Percentiles rank a stretch among this genome's conserved stretches.
phyloP scores from a whole-genome alignment of 2,797 vertebrate genomes.

The Phyllotis vaccarum region DNA sequence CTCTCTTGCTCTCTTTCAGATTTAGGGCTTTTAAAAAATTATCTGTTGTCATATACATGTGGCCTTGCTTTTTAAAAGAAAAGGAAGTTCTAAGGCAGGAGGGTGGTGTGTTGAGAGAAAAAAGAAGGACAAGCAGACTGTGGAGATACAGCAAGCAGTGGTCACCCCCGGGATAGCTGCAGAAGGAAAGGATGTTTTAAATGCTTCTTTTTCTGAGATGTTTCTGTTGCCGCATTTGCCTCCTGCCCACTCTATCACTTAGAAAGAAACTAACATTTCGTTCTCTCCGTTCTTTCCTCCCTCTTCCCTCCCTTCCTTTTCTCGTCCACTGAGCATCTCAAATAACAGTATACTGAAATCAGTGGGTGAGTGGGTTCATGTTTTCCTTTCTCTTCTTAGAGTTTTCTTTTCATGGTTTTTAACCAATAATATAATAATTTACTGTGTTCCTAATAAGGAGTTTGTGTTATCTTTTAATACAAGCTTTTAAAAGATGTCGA shows the following conservation, averaged over 20 bases:
- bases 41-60: background rate
- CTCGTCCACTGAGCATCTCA: background rate
- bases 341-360: background rate
- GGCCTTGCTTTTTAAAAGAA: background rate
- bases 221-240: background rate
- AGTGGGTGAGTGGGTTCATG: background rate
- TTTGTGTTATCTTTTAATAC: background rate
- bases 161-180: background rate
- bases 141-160: background rate
- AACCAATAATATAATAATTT: constrained; percentile 15
- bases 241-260: background rate
- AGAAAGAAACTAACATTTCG: background rate
- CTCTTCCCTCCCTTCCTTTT: background rate
- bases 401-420: background rate
- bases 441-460: constrained; percentile 36
- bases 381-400: background rate
- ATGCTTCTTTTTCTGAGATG: background rate
- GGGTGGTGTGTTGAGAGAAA: background rate
- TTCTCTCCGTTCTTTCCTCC: background rate
- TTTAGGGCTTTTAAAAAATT: background rate
- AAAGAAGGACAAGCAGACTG: background rate
- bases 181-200: background rate
- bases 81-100: background rate
- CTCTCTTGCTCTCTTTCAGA: background rate
- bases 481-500: background rate